Base-by-base conservation (phyloP, 2,113 vertebrate genomes). In the Anarrhichthys ocellatus region DNA sequence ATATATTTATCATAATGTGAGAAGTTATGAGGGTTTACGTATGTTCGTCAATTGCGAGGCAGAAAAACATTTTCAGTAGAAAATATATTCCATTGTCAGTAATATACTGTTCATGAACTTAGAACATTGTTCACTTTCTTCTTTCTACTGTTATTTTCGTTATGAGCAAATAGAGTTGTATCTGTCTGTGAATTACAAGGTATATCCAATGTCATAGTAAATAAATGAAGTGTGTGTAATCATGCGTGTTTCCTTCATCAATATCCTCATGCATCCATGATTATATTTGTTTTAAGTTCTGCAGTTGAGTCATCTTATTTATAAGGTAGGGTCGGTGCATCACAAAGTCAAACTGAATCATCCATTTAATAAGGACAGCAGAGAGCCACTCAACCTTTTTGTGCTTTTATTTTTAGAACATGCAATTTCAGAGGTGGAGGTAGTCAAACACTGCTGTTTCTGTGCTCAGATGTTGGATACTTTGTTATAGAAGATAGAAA, bases 181-280 rank as follows among this genome's bases (percentile, higher is more conserved):
- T 32, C 32, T n/a, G 54, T 68, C 42, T 85, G 73, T 84, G 32
- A 88, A 73, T 64, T 73, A n/a, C 4, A 5, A 48, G 17, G 22
- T 50, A 42, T 86, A 74, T 82, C 87, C 8, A 56, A 8, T 77
- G 54, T 69, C 18, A 64, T 78, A 82, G 36, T 73, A 66, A 89
- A 87, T 91, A 81, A 84, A 86, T 75, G 4, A 20, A 42, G 18
- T 81, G 64, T 75, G 5, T 88, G 27, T 86, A 80, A 52, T 32
- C 46, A 10, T n/a, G 46, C 1, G 18, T 58, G 56, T 76, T 14
- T 52, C 15, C 9, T 10, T 69, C 62, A 42, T 52, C 17, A 46
- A 8, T n/a, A n/a, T 42, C 24, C n/a, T 3, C 8, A 7, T 8
- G 18, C 24, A 65, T 40, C 46, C 15, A 63, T 38, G 8, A 65